A percentile compares a stretch with the other conserved stretches of the same genome.
Conservation (phyloP, 2,797 vertebrate genomes). For the Hafferia zeledoni region DNA sequence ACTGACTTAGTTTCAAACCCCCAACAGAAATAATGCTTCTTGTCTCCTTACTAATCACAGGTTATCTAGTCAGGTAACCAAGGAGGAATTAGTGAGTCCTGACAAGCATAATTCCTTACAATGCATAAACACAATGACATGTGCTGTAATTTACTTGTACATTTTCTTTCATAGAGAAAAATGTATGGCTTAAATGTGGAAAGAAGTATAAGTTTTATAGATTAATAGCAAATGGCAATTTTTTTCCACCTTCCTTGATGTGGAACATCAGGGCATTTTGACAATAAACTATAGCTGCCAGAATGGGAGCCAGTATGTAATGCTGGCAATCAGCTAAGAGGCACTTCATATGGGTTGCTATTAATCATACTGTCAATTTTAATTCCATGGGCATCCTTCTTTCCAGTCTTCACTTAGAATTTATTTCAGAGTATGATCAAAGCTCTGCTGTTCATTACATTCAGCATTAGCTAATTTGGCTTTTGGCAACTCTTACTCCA, state of each 20-base stretch:
- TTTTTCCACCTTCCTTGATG: background rate
- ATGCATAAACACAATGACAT: background rate
- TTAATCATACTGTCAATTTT: conserved; percentile 52
- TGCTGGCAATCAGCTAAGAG: conserved; percentile 37
- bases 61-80: background rate
- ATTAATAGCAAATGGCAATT: background rate
- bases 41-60: background rate
- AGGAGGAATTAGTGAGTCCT: background rate
- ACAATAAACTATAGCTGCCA: background rate
- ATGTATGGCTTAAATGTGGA: background rate
- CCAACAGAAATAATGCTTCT: background rate
- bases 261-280: background rate
- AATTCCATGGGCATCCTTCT: conserved; percentile 24
- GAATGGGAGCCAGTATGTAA: background rate
- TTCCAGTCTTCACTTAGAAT: conserved; percentile 38
- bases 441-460: conserved; percentile 43
- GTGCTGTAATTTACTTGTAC: background rate
- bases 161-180: background rate
- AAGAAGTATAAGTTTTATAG: background rate
- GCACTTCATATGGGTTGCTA: background rate
- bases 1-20: background rate
- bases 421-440: conserved; percentile 49
- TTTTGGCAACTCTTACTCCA: conserved; percentile 42
- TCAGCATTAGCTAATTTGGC: conserved; percentile 56
- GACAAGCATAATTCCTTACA: background rate